A percentile compares a stretch with the other conserved stretches of the same genome.
Conservation (phyloP, 1,140 invertebrate species). For the Ceratina japonica region DNA sequence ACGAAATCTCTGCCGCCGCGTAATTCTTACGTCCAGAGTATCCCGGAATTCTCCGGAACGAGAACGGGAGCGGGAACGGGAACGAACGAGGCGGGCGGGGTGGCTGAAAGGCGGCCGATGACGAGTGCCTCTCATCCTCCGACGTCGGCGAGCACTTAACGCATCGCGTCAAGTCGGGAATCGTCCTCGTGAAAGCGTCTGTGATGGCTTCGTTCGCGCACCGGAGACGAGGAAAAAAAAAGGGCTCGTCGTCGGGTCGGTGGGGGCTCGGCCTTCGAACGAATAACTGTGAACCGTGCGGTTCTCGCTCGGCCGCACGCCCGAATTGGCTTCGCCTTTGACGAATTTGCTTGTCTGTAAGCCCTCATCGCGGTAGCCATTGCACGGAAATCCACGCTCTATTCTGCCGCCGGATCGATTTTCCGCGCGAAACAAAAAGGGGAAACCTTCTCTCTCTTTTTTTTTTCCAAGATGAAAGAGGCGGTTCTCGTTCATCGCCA, state of each 20-base stretch:
- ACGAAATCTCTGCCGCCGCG: constrained; percentile 60
- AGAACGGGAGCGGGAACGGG: neutral
- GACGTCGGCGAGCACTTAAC: constrained; percentile 46
- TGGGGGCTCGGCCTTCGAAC: neutral
- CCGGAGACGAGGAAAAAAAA: constrained; percentile 40
- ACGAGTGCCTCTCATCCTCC: constrained; percentile 14
- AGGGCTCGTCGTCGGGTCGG: constrained; percentile 27
- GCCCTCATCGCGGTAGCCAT: neutral
- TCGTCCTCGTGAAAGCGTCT: constrained; percentile 51
- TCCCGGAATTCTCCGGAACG: constrained; percentile 29
- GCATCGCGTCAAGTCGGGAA: constrained; percentile 53
- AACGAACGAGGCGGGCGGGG: neutral
- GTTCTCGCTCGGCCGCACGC: neutral
- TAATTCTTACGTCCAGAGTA: constrained; percentile 50
- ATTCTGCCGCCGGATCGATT: neutral
- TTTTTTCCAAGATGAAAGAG: no score
- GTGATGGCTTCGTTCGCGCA: constrained; percentile 45
- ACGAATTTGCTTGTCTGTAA: neutral
- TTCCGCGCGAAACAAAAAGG: neutral
- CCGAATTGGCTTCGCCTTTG: constrained; percentile 6
- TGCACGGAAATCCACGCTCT: neutral
- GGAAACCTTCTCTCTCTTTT: neutral
- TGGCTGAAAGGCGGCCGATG: constrained; percentile 12
- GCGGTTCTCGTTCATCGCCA: no score
- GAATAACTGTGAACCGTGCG: neutral